Evolutionary conservation across 2,888 invertebrate genomes (phyloP).

Genomic region (Trichopoda pennipes): DNA sequence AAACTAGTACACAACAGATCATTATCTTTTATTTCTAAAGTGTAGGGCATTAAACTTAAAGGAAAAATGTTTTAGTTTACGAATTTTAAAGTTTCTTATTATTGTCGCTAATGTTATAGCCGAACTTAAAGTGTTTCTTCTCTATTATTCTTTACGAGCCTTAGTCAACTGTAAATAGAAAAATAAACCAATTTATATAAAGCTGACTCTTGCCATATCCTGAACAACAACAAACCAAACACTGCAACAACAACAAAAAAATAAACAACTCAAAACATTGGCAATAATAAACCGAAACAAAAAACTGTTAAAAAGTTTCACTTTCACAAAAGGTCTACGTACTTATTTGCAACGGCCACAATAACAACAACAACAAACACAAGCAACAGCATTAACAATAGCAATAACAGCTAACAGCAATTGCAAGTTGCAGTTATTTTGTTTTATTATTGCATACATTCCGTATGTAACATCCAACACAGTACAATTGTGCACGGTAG

Average conservation of each 20-base stretch:
- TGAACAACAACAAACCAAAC: constrained; percentile 19
- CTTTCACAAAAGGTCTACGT: constrained; percentile 79
- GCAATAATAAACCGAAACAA: constrained; percentile 58
- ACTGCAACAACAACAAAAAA: constrained; percentile 9
- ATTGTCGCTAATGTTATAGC: constrained; percentile 22
- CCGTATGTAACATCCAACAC: constrained; percentile 62
- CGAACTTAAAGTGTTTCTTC: constrained; percentile 7
- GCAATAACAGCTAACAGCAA: constrained; percentile 55
- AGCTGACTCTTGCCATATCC: constrained; percentile 32
- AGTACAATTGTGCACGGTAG: constrained; percentile 62
- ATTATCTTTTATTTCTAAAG: too few relatives aligned
- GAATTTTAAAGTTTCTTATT: constrained; percentile 43
- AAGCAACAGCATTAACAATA: constrained; percentile 64
- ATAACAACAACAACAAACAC: constrained; percentile 55
- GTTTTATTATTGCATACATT: constrained; percentile 31
- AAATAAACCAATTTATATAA: not conserved
- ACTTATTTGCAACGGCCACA: constrained; percentile 61
- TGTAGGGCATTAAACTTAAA: not conserved
- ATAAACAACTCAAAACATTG: constrained; percentile 38
- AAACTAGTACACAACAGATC: too few relatives aligned
- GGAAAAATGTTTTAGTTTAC: constrained; percentile 15
- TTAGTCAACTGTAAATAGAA: constrained; percentile 45
- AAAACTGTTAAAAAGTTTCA: constrained; percentile 74
- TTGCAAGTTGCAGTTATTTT: constrained; percentile 62
- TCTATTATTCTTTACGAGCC: constrained; percentile 51